Evolutionary conservation across 1,140 invertebrate species (phyloP).

Genomic region (Meloidogyne hapla): DNA sequence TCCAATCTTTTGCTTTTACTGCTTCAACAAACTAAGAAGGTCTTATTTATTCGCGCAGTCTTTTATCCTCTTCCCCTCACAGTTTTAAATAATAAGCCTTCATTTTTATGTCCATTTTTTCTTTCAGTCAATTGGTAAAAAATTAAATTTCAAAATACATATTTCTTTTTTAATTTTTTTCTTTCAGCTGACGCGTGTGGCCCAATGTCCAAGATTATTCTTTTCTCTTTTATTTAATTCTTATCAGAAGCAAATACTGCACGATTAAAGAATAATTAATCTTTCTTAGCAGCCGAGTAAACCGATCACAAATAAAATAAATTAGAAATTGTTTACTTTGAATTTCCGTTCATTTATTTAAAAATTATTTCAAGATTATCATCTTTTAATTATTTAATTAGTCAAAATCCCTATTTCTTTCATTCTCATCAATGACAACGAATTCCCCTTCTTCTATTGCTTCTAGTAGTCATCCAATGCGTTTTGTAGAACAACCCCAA

Average conservation of each 20-base stretch:
- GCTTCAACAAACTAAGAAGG: neutral
- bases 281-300: neutral
- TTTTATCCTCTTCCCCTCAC: neutral
- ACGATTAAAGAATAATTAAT: neutral
- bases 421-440: neutral
- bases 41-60: conserved; percentile 1
- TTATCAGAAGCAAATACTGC: neutral
- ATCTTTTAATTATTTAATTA: neutral
- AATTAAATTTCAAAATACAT: neutral
- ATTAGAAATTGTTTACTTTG: neutral
- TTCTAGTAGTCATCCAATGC: neutral
- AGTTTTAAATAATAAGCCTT: neutral
- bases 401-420: too few species aligned
- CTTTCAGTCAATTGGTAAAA: neutral
- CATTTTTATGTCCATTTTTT: neutral
- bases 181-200: neutral
- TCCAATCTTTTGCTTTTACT: neutral
- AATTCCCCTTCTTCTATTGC: neutral
- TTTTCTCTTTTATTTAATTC: neutral
- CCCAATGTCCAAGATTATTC: neutral
- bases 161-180: neutral
- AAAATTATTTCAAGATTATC: neutral
- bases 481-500: conserved; percentile 45
- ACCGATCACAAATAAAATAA: neutral
- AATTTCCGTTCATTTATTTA: neutral